phyloP scores from a whole-genome alignment of 2,797 vertebrate genomes.

The Cottoperca gobio region DNA sequence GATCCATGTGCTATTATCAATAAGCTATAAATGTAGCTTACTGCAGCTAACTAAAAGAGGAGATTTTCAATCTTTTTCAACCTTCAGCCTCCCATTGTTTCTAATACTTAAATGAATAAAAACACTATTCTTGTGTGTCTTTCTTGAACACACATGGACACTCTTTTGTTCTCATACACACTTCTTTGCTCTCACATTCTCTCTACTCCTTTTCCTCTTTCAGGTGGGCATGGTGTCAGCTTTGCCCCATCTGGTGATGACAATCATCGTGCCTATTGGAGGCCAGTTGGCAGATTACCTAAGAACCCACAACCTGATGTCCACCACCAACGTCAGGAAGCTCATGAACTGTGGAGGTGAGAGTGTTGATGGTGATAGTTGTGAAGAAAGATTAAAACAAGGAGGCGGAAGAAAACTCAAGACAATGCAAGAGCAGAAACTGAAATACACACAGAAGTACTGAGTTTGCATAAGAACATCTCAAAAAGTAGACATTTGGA shows the following conservation, averaged over 20 bases:
- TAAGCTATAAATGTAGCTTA: too few relatives aligned
- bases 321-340: slow-evolving; percentile 95
- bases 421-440: not conserved
- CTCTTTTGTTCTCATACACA: not conserved
- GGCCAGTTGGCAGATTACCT: slow-evolving; percentile 96
- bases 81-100: not conserved
- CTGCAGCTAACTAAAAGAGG: not conserved
- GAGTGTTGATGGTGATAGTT: slow-evolving; percentile 13
- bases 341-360: slow-evolving; percentile 98
- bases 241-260: slow-evolving; percentile 97
- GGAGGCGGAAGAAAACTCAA: not conserved
- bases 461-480: not conserved
- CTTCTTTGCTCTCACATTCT: not conserved
- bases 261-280: slow-evolving; percentile 96
- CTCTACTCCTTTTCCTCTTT: not conserved
- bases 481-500: not conserved
- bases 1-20: not conserved
- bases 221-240: slow-evolving; percentile 97
- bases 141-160: not conserved
- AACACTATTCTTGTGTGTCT: not conserved
- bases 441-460: not conserved
- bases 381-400: not conserved
- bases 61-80: not conserved
- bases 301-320: slow-evolving; percentile 92
- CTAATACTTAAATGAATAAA: not conserved